phyloP scores from a whole-genome alignment of 2,888 invertebrate species.

The Anticlea derivata region DNA sequence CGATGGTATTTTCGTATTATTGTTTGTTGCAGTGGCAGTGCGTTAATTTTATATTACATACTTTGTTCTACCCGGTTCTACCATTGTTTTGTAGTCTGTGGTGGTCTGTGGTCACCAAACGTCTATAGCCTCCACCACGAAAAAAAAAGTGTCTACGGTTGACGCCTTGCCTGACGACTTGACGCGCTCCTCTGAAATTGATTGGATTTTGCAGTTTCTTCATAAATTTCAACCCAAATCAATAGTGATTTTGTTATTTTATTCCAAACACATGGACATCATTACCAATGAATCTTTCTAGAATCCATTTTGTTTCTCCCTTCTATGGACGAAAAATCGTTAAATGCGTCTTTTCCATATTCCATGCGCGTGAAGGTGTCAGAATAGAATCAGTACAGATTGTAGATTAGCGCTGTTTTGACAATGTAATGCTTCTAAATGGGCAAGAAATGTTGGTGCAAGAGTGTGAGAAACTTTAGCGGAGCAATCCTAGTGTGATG shows the following conservation, averaged over 20 bases:
- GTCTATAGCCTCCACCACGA: not conserved
- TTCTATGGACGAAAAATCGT: constrained; percentile 45
- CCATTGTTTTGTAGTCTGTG: too few relatives aligned
- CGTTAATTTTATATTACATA: too few relatives aligned
- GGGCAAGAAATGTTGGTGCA: constrained; percentile 20
- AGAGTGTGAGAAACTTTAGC: constrained; percentile 21
- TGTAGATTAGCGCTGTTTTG: constrained; percentile 58
- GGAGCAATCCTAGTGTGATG: constrained; percentile 60
- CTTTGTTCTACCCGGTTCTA: too few relatives aligned
- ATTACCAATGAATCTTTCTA: constrained; percentile 55
- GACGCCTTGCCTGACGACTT: constrained; percentile 63
- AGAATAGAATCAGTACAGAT: constrained; percentile 57
- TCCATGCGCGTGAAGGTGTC: constrained; percentile 78
- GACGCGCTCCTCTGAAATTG: constrained; percentile 47
- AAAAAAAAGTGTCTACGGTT: constrained; percentile 66
- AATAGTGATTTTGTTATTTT: constrained; percentile 18
- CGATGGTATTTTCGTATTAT: too few relatives aligned
- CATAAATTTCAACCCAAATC: constrained; percentile 38
- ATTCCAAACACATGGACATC: not conserved
- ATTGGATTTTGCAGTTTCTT: constrained; percentile 55
- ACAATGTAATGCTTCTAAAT: constrained; percentile 59
- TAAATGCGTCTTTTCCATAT: constrained; percentile 68
- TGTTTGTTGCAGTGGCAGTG: too few relatives aligned
- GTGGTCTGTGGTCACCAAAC: not conserved
- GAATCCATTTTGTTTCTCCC: constrained; percentile 37